phyloP scores from a whole-genome alignment of 2,113 vertebrate genomes.

The Phalacrocorax brasilianus region DNA sequence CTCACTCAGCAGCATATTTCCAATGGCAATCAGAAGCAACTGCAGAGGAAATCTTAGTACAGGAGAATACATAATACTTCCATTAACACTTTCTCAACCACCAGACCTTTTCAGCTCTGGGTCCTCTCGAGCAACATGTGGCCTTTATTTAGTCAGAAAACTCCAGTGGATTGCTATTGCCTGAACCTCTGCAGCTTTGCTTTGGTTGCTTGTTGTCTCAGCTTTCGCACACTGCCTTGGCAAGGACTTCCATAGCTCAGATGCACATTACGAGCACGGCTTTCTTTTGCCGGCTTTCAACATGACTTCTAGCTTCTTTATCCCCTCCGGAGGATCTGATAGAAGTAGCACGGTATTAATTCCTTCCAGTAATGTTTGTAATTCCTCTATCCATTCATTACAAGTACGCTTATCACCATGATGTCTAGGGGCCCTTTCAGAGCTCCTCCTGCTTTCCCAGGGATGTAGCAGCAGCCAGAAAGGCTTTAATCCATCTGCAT shows the following conservation, averaged over 20 bases:
- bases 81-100: neutral
- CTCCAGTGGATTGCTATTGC: neutral
- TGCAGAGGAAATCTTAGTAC: neutral
- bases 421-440: neutral
- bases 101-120: neutral
- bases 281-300: neutral
- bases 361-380: neutral
- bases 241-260: neutral
- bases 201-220: neutral
- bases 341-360: neutral
- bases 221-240: neutral
- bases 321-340: neutral
- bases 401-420: neutral
- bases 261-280: neutral
- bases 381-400: neutral
- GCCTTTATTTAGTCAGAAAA: neutral
- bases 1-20: rapidly evolving
- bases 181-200: neutral
- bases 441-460: neutral
- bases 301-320: neutral
- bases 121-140: neutral
- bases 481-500: neutral
- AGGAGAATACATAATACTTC: neutral
- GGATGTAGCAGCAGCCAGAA: neutral
- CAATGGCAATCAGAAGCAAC: neutral